Base-by-base conservation (phyloP, 1,140 invertebrate species). In the Calliphora vicina region DNA sequence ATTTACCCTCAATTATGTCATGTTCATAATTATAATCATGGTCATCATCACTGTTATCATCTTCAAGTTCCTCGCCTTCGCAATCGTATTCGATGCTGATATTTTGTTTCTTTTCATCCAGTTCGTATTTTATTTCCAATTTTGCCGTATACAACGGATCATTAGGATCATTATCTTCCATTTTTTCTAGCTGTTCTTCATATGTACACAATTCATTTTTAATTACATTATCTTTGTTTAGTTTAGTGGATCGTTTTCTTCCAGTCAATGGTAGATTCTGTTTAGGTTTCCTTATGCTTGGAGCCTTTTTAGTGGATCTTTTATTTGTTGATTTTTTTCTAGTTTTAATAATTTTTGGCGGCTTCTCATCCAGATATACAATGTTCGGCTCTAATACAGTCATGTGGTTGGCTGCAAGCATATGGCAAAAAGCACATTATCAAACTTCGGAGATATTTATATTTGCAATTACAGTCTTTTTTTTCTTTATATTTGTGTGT, bases 301-400 rank as follows among this genome's bases (percentile, higher is more conserved):
- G n/a, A 29, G 27, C 71, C 80, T 27, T 35, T 23, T 23, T 67
- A 12, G 20, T 67, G 29, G 1, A 23, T 80, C 61, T 57, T 23
- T 81, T 61, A 13, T 82, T 82, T 23, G 74, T 83, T 83, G n/a
- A 5, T 25, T n/a, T 45, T 71, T 27, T 80, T 45, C 6, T 76
- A 26, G 20, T 83, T 57, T 71, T 80, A 61, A 35, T 61, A 43
- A 78, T 80, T 71, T 42, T 80, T 80, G 42, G 82, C 76, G 83
- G 67, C 80, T 83, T 45, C 80, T 78, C 71, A 57, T 50, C 43
- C 20, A 83, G 80, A 73, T 83, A 78, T 43, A 78, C 35, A 78
- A 78, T 35, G 13, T 78, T 78, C 8, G 74, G 74, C 43, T 20
- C 35, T 45, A 78, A 45, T 26, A 78, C 42, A 43, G 26, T 20